Conservation (phyloP, 2,113 vertebrate genomes). For the Benitochromis conjunctus region DNA sequence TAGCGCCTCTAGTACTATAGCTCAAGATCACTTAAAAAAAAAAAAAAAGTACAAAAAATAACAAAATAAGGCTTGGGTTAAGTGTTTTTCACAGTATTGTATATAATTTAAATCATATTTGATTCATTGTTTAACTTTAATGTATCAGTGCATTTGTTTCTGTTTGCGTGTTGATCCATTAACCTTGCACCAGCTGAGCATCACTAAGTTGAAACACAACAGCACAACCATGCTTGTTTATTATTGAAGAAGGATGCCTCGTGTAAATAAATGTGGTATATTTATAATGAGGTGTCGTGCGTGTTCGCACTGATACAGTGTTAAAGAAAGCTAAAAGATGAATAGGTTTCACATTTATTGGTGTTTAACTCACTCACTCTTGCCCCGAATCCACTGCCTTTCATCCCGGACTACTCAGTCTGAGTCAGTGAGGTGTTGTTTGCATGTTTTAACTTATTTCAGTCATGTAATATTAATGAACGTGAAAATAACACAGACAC, state of each 20-base stretch:
- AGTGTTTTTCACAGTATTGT: neutral
- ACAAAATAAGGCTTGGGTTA: neutral
- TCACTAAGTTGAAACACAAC: conserved; percentile 9
- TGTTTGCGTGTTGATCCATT: neutral
- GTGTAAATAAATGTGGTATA: conserved; percentile 27
- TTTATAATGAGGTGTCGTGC: conserved; percentile 15
- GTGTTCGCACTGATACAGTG: neutral
- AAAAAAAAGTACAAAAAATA: neutral
- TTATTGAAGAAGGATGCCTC: conserved; percentile 32
- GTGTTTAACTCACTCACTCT: neutral
- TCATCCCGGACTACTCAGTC: neutral
- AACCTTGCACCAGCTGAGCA: neutral
- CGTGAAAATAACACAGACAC: neutral
- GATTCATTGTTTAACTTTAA: neutral
- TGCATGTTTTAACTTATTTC: neutral
- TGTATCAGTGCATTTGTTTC: neutral
- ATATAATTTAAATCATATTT: neutral
- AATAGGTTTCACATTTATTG: conserved; percentile 9
- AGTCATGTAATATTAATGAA: conserved; percentile 18
- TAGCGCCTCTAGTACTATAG: neutral
- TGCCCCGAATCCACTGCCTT: neutral
- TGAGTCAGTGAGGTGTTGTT: neutral
- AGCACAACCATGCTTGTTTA: neutral
- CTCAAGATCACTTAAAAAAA: neutral
- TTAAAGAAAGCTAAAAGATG: conserved; percentile 23